Evolutionary conservation across 2,888 invertebrate genomes (phyloP).

Genomic region (Parthenolecanium corni): DNA sequence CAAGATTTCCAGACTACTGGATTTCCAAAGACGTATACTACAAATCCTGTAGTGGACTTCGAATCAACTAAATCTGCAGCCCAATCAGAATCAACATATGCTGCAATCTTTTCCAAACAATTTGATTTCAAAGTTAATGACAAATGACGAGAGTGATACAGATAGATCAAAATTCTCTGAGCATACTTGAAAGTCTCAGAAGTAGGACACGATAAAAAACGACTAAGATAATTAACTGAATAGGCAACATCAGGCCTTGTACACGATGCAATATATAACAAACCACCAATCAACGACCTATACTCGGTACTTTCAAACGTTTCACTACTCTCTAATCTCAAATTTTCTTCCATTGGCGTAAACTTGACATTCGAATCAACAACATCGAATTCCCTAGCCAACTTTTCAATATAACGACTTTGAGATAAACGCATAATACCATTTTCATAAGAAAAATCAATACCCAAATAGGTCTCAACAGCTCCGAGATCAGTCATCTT

Average conservation of each 20-base stretch:
- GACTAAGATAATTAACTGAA: background rate
- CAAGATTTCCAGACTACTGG: background rate
- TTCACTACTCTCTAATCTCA: background rate
- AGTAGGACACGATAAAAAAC: background rate
- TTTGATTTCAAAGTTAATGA: no score
- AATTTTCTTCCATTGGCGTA: constrained; percentile 4
- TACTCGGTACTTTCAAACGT: background rate
- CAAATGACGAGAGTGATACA: background rate
- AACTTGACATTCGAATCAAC: background rate
- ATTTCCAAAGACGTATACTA: background rate
- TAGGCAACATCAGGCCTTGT: constrained; percentile 1
- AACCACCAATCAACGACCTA: background rate
- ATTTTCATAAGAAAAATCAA: background rate
- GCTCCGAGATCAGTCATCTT: no score
- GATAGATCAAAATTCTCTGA: background rate
- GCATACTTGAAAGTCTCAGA: background rate
- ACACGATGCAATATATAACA: background rate
- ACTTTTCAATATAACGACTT: background rate
- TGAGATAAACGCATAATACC: background rate
- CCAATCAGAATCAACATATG: constrained; percentile 1
- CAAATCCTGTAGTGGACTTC: constrained; percentile 5
- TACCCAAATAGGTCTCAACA: no score
- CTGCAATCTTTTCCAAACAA: no score
- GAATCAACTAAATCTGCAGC: background rate
- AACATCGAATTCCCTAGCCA: background rate